Evolutionary conservation across 2,888 invertebrate species (phyloP).

Genomic region (Morpho helenor): DNA sequence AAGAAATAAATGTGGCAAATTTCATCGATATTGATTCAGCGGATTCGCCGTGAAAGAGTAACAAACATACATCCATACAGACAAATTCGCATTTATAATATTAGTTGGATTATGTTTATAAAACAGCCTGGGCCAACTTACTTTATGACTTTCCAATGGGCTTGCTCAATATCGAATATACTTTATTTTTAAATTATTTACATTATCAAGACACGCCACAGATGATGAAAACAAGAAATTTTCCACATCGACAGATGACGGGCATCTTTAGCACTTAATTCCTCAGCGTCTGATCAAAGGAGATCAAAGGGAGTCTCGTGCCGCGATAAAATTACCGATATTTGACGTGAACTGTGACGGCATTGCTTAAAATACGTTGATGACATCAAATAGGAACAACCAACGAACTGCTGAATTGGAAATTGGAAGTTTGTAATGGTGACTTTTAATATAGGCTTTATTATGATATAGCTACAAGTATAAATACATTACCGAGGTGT

Average conservation of each 20-base stretch:
- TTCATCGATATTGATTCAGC: too few species aligned
- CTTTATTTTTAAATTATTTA: background rate
- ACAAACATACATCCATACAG: too few species aligned
- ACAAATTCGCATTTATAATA: too few species aligned
- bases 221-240: background rate
- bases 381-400: too few species aligned
- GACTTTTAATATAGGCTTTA: too few species aligned
- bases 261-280: conserved; percentile 3
- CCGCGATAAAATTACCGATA: conserved; percentile 1
- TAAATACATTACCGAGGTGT: too few species aligned
- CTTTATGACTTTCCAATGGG: background rate
- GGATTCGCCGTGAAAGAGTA: too few species aligned
- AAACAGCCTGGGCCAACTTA: background rate
- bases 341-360: conserved; percentile 1
- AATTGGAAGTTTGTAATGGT: too few species aligned
- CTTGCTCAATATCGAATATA: background rate
- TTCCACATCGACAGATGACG: background rate
- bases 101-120: too few species aligned
- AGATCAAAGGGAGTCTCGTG: conserved; percentile 9
- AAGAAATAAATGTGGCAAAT: too few species aligned
- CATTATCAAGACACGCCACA: background rate
- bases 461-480: too few species aligned
- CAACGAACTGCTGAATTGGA: too few species aligned
- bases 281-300: conserved; percentile 5
- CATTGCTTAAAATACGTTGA: background rate